Evolutionary conservation across 2,888 invertebrate genomes (phyloP).

Genomic region (Drosophila mettleri): DNA sequence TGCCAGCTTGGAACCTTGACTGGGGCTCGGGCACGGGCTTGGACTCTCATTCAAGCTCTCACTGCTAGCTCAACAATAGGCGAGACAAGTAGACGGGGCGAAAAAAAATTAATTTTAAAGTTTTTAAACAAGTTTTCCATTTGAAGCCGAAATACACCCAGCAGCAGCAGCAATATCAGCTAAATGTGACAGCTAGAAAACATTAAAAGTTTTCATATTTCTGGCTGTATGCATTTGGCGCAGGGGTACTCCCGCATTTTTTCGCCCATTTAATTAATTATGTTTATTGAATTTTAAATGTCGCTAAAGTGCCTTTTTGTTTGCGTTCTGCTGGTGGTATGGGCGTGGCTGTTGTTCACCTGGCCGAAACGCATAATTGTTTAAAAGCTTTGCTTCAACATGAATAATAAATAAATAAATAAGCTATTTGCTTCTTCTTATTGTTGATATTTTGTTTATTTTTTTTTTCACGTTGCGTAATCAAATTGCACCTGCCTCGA

Average conservation of each 20-base stretch:
- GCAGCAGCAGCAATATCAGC: conserved; percentile 8
- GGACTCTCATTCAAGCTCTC: too few species aligned
- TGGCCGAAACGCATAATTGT: conserved; percentile 53
- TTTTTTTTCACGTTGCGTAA: conserved; percentile 42
- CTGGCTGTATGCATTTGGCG: conserved; percentile 19
- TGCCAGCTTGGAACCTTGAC: conserved; percentile 65
- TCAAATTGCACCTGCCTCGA: conserved; percentile 65
- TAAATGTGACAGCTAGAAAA: conserved; percentile 66
- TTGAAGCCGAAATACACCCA: conserved; percentile 47
- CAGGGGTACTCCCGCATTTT: conserved; percentile 2
- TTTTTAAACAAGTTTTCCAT: conserved; percentile 79
- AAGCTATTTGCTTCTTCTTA: conserved; percentile 17
- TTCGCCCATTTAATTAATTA: conserved; percentile 68
- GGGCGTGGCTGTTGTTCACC: conserved; percentile 35
- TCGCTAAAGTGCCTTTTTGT: conserved; percentile 52
- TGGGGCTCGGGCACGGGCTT: neutral
- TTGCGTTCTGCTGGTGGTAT: neutral
- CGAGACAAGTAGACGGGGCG: conserved; percentile 44
- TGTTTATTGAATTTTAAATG: conserved; percentile 77
- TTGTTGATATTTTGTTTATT: neutral
- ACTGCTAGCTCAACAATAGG: conserved; percentile 44
- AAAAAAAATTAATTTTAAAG: conserved; percentile 82
- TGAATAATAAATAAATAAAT: conserved; percentile 66
- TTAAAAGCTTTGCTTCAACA: conserved; percentile 62
- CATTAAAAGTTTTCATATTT: conserved; percentile 76